Conservation (phyloP, 2,797 vertebrate genomes). For the Petrocephalus schoutedeni region DNA sequence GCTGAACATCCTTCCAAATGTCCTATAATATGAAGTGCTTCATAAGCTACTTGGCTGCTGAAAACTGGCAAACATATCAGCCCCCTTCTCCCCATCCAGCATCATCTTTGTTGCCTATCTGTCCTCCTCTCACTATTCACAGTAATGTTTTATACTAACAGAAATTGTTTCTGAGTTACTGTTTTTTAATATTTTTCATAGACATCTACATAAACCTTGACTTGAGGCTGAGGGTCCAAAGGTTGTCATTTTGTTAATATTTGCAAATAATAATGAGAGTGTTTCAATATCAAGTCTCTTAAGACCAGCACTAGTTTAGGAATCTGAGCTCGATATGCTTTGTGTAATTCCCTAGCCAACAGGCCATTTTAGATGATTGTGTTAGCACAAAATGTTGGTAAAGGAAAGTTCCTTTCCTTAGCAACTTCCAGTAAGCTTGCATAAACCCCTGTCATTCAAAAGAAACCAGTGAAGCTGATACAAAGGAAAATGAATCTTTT, state of each 20-base stretch:
- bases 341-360: constrained; percentile 41
- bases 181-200: not conserved
- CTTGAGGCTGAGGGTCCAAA: not conserved
- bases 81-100: not conserved
- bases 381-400: constrained; percentile 46
- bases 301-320: constrained; percentile 41
- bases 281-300: constrained; percentile 35
- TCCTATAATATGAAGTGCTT: constrained; percentile 2
- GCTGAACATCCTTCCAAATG: constrained; percentile 17
- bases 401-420: constrained; percentile 33
- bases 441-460: not conserved
- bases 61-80: constrained; percentile 17
- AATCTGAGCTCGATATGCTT: constrained; percentile 37
- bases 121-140: not conserved
- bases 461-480: not conserved
- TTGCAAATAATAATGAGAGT: constrained; percentile 12
- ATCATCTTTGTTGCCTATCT: not conserved
- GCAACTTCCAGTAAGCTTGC: not conserved
- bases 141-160: not conserved
- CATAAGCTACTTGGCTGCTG: not conserved
- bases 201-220: not conserved
- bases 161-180: not conserved
- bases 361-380: constrained; percentile 50
- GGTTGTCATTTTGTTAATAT: constrained; percentile 6
- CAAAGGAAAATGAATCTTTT: not conserved